Conservation (phyloP, 2,888 invertebrate species). For the Thymelicus lineola region DNA sequence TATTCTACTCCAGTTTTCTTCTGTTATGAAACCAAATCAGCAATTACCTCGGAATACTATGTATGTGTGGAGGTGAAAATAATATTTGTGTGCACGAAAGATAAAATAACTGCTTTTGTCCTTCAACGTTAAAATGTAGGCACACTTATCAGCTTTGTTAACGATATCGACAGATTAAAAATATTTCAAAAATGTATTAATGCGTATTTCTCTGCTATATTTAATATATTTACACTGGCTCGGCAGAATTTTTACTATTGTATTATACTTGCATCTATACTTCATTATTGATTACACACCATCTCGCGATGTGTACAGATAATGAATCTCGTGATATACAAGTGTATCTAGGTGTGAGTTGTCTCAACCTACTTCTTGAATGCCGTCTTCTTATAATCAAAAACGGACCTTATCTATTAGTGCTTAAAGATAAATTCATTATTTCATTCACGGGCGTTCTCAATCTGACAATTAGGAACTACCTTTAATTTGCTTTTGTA, state of each 20-base stretch:
- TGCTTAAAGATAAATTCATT: slow-evolving; percentile 69
- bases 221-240: not conserved
- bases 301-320: slow-evolving; percentile 62
- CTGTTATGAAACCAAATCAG: slow-evolving; percentile 8
- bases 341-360: slow-evolving; percentile 77
- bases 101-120: not conserved
- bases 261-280: slow-evolving; percentile 42
- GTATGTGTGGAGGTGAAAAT: slow-evolving; percentile 5
- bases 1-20: slow-evolving; percentile 17
- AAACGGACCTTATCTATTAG: slow-evolving; percentile 67
- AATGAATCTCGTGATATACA: slow-evolving; percentile 81
- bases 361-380: slow-evolving; percentile 83
- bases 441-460: slow-evolving; percentile 65
- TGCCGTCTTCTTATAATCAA: slow-evolving; percentile 65
- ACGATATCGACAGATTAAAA: slow-evolving; percentile 6
- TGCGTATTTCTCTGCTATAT: not conserved
- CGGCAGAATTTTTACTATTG: slow-evolving; percentile 16
- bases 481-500: slow-evolving; percentile 58
- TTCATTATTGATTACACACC: slow-evolving; percentile 51
- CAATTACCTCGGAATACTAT: not conserved
- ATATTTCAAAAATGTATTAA: slow-evolving; percentile 3
- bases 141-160: slow-evolving; percentile 6
- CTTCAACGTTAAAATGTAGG: slow-evolving; percentile 7
- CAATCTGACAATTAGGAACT: slow-evolving; percentile 80
- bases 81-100: not conserved